Conservation (phyloP, 2,797 vertebrate species). For the Pseudomugil tenellus region DNA sequence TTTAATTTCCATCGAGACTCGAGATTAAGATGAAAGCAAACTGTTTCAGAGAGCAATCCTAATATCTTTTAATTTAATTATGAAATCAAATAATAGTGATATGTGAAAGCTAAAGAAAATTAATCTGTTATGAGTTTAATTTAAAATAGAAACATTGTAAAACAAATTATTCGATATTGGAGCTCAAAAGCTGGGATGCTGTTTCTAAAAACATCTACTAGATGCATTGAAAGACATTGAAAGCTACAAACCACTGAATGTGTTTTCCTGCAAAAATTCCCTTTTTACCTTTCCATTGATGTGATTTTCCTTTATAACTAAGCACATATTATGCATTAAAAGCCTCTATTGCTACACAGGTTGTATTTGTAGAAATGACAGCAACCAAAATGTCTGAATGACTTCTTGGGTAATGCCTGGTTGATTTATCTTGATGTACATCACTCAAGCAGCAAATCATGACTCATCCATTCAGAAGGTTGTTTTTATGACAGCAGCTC, state of each 20-base stretch:
- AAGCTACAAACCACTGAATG: not conserved
- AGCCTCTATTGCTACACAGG: not conserved
- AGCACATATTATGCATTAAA: slow-evolving; percentile 1
- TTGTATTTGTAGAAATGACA: not conserved
- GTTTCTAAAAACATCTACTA: not conserved
- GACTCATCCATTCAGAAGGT: not conserved
- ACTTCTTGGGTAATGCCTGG: not conserved
- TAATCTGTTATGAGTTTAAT: too few species aligned
- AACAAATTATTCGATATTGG: too few species aligned
- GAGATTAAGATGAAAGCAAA: too few species aligned
- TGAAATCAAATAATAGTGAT: too few species aligned
- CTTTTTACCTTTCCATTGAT: not conserved
- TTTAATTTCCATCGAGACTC: too few species aligned
- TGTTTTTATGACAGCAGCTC: not conserved
- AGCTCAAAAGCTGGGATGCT: too few species aligned
- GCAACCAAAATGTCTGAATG: not conserved
- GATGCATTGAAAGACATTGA: not conserved
- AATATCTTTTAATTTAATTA: too few species aligned
- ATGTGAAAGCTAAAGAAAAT: too few species aligned
- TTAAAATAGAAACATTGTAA: too few species aligned
- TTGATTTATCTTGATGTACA: not conserved
- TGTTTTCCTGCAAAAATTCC: not conserved
- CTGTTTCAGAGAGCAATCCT: too few species aligned
- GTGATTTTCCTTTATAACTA: slow-evolving; percentile 6
- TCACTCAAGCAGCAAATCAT: not conserved